These are phyloP conservation scores for Orthonevra nobilis DNA, from an alignment of 2,888 invertebrate species.

Conservation along the genomic window DNA sequence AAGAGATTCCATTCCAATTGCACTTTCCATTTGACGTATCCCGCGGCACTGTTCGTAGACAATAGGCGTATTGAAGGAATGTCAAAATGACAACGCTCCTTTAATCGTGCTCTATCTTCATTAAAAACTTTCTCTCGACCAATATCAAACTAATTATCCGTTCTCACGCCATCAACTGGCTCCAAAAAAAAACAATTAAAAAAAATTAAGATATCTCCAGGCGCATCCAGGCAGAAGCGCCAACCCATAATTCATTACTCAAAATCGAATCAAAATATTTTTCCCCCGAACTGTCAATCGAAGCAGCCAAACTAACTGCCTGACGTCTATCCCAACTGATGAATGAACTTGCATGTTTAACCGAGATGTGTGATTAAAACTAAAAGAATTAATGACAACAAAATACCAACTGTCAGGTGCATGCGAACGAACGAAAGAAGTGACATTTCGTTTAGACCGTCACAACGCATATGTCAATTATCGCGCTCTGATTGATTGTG, in stretches of 20 bases:
- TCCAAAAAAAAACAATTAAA: slow-evolving; percentile 37
- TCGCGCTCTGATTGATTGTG: slow-evolving; percentile 68
- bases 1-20: too few species aligned
- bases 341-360: slow-evolving; percentile 56
- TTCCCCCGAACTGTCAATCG: slow-evolving; percentile 67
- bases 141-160: slow-evolving; percentile 34
- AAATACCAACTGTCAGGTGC: slow-evolving; percentile 61
- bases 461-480: slow-evolving; percentile 60
- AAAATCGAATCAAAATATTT: slow-evolving; percentile 69
- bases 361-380: slow-evolving; percentile 56
- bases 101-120: too few species aligned
- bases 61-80: too few species aligned
- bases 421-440: slow-evolving; percentile 17
- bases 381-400: slow-evolving; percentile 60
- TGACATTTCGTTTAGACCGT: slow-evolving; percentile 52
- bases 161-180: slow-evolving; percentile 51
- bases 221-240: slow-evolving; percentile 47
- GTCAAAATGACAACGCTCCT: too few species aligned
- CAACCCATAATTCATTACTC: slow-evolving; percentile 67
- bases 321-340: slow-evolving; percentile 36
- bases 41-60: too few species aligned
- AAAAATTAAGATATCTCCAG: neutral
- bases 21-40: too few species aligned
- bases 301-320: slow-evolving; percentile 9
- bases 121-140: slow-evolving; percentile 6